Evolutionary conservation across 2,888 invertebrate species (phyloP).

Genomic region (Sesia bembeciformis): DNA sequence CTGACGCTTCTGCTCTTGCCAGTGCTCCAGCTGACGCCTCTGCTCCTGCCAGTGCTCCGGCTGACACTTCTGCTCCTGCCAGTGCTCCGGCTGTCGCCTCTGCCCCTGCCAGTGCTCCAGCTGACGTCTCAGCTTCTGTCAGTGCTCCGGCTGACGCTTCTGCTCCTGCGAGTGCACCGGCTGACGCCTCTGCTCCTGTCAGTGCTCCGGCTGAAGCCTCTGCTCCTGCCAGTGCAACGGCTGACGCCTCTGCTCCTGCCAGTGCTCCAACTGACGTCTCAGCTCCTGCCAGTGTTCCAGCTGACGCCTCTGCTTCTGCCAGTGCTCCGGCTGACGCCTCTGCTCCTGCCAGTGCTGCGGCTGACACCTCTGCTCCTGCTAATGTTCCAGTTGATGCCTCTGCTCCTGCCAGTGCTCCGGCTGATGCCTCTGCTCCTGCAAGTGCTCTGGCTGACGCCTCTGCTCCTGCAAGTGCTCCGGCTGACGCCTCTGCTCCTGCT

Average conservation of each 20-base stretch:
- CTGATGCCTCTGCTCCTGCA: too few species aligned
- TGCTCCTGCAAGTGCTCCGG: neutral
- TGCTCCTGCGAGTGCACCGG: neutral
- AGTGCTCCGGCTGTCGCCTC: neutral
- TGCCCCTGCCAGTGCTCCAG: neutral
- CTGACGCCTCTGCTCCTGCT: constrained; percentile 2
- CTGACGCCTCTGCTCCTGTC: neutral
- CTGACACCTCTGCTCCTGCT: neutral
- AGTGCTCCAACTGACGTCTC: neutral
- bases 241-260: neutral
- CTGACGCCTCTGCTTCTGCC: constrained; percentile 3
- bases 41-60: neutral
- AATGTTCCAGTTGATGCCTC: neutral
- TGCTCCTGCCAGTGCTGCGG: constrained; percentile 1
- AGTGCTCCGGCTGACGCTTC: neutral
- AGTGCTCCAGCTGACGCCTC: neutral
- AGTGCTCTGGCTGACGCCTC: neutral
- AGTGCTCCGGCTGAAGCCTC: neutral
- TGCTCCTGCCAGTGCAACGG: neutral
- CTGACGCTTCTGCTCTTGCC: neutral
- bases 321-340: neutral
- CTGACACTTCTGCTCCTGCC: neutral
- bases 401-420: neutral
- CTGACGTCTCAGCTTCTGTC: neutral
- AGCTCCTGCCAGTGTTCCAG: constrained; percentile 1